Conservation (phyloP, 2,113 vertebrate genomes). For the Protobothrops flavoviridis region DNA sequence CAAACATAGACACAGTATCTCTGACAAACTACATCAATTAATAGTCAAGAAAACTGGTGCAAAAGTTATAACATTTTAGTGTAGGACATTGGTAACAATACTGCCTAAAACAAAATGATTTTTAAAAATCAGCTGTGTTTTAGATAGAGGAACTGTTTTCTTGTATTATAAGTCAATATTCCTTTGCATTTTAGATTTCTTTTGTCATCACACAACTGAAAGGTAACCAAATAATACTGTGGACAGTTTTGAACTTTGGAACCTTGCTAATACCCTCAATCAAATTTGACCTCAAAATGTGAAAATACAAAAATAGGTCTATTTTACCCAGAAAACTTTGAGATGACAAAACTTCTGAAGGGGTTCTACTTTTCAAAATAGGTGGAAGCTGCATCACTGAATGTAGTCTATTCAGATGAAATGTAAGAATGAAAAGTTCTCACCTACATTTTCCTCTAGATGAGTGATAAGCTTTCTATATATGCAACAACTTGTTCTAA, state of each 20-base stretch:
- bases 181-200: neutral
- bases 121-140: neutral
- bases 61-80: slow-evolving; percentile 4
- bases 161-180: neutral
- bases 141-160: neutral
- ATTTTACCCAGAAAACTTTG: neutral
- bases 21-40: slow-evolving; percentile 54
- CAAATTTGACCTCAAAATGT: neutral
- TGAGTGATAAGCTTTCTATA: neutral
- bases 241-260: neutral
- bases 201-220: neutral
- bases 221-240: neutral
- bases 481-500: neutral
- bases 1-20: slow-evolving; percentile 48
- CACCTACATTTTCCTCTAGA: neutral
- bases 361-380: neutral
- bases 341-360: neutral
- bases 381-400: neutral
- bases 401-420: neutral
- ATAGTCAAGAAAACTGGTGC: neutral
- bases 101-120: neutral
- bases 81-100: neutral
- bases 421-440: neutral
- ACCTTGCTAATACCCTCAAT: neutral
- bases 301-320: neutral